Percentiles rank a stretch among this genome's conserved stretches.
Evolutionary conservation across 2,888 invertebrate species (phyloP).

Genomic region (Amphimallon solstitiale): DNA sequence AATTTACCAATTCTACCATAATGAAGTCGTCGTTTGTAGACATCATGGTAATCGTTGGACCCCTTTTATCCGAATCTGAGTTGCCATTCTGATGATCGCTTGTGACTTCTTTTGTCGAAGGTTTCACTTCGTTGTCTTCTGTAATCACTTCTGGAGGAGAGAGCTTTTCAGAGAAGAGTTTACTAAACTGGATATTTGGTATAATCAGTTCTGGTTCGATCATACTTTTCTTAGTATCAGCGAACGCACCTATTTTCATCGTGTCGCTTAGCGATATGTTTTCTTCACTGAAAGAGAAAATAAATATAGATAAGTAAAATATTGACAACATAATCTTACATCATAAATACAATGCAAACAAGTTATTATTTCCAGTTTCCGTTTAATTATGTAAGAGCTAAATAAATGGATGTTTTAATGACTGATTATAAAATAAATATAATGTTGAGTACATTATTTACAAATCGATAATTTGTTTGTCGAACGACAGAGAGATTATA

Average conservation of each 20-base stretch:
- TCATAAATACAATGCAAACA: neutral
- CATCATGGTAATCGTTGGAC: slow-evolving; percentile 64
- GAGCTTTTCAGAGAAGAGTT: slow-evolving; percentile 60
- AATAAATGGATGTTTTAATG: neutral
- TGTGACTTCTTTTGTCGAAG: slow-evolving; percentile 22
- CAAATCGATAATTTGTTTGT: too few relatives aligned
- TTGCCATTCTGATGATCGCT: slow-evolving; percentile 53
- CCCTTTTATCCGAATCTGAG: slow-evolving; percentile 59
- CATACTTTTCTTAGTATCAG: slow-evolving; percentile 72
- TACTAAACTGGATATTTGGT: slow-evolving; percentile 75
- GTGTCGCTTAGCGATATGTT: slow-evolving; percentile 77
- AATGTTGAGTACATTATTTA: too few relatives aligned
- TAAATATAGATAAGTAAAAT: slow-evolving; percentile 10
- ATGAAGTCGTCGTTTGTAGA: slow-evolving; percentile 74
- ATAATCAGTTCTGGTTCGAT: slow-evolving; percentile 66
- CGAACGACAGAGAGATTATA: too few relatives aligned
- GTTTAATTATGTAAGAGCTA: neutral
- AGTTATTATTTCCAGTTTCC: neutral
- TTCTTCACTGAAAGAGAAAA: slow-evolving; percentile 67
- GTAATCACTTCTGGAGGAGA: slow-evolving; percentile 45
- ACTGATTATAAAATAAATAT: too few relatives aligned
- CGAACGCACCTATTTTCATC: slow-evolving; percentile 82
- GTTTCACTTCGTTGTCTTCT: slow-evolving; percentile 40
- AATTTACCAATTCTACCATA: slow-evolving; percentile 76
- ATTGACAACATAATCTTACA: slow-evolving; percentile 21